Evolutionary conservation across 2,888 invertebrate genomes (phyloP), one percentile per base, ranked within the genome.

Genomic region (Piscicola geometra): DNA sequence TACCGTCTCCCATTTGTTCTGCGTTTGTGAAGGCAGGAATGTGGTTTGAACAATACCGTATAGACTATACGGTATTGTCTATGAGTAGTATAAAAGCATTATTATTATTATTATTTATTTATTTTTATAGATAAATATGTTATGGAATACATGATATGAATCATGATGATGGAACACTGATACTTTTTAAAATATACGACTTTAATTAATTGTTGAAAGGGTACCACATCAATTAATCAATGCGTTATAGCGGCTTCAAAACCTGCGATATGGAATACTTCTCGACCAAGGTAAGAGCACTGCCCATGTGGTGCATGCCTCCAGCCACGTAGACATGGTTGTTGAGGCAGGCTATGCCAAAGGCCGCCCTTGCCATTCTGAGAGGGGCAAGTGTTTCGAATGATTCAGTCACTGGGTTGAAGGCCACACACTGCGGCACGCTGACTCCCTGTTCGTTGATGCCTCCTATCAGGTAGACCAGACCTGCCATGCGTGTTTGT

Each of bases 391-490:
- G 32, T 32, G 21, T 25, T 32, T 73, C 73, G 32, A 73, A 73
- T 12, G 35, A 35, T 21, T 73, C 64, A 18, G 73, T 64, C 15
- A 73, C 64, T 18, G 73, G 73, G 73, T 73, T 73, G 64, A 33
- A 73, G 2, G 36, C n/a, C 15, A 73, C 21, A 64, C 73, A 73
- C 35, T 73, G 73, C n/a, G 33, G 30, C 35, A n/a, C 64, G 9
- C 32, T 35, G 21, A 60, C 52, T 15, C 33, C 33, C 3, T 64
- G 30, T 36, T 25, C n/a, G 41, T 73, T 73, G 33, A 64, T 36
- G n/a, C 73, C 73, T 33, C 73, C 73, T n/a, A 73, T 35, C 0
- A 73, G 52, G 32, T 73, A 73, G 21, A 73, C 52, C 64, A 73
- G 32, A 5, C 73, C 73, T 73, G 47, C 1, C 3, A 33, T 12